phyloP scores from a whole-genome alignment of 2,888 invertebrate genomes.

The Copidosoma aretas region DNA sequence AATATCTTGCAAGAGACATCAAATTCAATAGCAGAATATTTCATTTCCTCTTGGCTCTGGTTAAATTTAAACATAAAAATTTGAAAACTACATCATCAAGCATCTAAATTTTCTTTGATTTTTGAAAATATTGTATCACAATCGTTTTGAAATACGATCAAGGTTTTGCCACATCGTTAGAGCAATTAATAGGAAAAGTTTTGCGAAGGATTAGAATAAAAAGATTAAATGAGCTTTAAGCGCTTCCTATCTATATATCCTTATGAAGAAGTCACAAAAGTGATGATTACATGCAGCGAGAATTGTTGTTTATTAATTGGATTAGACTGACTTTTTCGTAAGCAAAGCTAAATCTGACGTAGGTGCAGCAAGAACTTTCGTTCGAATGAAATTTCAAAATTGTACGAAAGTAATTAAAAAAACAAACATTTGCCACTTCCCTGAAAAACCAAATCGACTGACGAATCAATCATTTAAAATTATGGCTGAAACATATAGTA shows the following conservation, averaged over 20 bases:
- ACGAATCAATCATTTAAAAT: neutral
- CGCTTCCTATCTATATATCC: constrained; percentile 20
- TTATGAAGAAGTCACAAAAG: constrained; percentile 46
- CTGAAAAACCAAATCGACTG: neutral
- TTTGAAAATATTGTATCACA: neutral
- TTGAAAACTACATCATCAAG: neutral
- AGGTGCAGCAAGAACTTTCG: neutral
- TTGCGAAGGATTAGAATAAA: neutral
- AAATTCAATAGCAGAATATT: constrained; percentile 24
- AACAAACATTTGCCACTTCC: neutral
- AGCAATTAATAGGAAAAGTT: neutral
- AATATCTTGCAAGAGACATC: constrained; percentile 25
- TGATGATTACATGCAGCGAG: constrained; percentile 38
- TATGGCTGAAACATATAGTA: neutral
- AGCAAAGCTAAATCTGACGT: constrained; percentile 14
- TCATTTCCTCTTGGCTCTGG: neutral
- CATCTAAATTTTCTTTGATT: neutral
- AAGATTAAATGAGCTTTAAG: neutral
- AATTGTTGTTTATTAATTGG: constrained; percentile 19
- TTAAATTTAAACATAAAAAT: constrained; percentile 3
- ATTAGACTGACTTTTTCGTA: constrained; percentile 25
- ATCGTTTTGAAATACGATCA: neutral
- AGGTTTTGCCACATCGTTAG: too few relatives aligned
- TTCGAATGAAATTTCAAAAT: too few relatives aligned
- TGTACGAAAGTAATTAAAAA: too few relatives aligned